Conservation (phyloP, 2,888 invertebrate species). For the Archips xylosteana region DNA sequence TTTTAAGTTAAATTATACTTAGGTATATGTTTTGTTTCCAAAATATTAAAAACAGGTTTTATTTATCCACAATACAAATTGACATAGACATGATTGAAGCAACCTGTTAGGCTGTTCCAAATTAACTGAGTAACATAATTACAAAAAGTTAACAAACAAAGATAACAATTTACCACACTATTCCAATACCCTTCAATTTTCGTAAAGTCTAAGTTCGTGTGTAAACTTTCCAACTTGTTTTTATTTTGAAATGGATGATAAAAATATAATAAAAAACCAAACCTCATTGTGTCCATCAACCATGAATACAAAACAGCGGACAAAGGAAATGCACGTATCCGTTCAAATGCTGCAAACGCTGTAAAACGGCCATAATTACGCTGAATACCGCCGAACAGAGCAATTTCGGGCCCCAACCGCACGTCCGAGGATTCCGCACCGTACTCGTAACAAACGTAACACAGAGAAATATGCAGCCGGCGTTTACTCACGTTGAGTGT, state of each 20-base stretch:
- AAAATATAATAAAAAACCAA: constrained; percentile 27
- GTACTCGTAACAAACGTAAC: constrained; percentile 9
- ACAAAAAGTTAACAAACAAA: not conserved
- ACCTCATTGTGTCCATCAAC: constrained; percentile 28
- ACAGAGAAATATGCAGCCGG: constrained; percentile 28
- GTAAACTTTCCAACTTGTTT: not conserved
- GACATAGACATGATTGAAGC: not conserved
- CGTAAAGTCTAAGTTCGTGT: too few relatives aligned
- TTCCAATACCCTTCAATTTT: not conserved
- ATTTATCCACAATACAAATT: too few relatives aligned
- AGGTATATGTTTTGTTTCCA: too few relatives aligned
- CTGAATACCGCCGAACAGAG: not conserved
- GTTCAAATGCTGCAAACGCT: constrained; percentile 32
- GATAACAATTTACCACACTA: not conserved
- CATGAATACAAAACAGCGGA: constrained; percentile 39
- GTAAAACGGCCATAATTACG: constrained; percentile 29
- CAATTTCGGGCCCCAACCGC: constrained; percentile 2
- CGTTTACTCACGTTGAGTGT: constrained; percentile 66
- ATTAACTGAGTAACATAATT: not conserved
- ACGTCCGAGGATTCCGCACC: constrained; percentile 12
- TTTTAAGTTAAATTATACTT: not conserved
- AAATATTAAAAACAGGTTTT: too few relatives aligned
- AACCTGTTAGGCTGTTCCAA: not conserved
- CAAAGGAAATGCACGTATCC: constrained; percentile 47
- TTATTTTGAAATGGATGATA: not conserved